Conservation (phyloP, 2,113 vertebrate species). For the Marcusenius ussheri region DNA sequence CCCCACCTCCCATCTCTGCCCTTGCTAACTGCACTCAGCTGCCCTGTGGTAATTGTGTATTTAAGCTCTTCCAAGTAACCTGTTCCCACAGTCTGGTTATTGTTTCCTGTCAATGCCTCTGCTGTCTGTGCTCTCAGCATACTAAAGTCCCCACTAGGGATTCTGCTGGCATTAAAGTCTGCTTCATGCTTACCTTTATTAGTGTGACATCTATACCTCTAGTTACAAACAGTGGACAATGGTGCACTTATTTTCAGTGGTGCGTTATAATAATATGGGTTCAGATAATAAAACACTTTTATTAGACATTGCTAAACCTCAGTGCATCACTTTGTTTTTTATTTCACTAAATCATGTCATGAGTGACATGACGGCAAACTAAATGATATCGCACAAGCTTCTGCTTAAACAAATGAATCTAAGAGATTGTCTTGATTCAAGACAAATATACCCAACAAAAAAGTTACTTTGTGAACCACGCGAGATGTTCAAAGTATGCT, state of each 20-base stretch:
- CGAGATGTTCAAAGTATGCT: not conserved
- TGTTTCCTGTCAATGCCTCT: no score
- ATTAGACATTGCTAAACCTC: not conserved
- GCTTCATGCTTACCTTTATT: no score
- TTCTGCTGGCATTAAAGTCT: no score
- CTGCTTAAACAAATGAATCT: not conserved
- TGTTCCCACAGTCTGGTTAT: no score
- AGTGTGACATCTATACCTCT: not conserved
- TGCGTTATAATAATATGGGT: not conserved
- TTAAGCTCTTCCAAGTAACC: no score
- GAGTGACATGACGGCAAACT: not conserved
- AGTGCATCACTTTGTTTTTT: not conserved
- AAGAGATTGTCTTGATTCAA: not conserved
- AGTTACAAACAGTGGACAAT: not conserved
- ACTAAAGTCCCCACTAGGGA: no score
- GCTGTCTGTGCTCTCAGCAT: no score
- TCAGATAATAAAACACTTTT: not conserved
- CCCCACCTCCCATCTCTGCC: no score
- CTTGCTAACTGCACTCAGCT: no score
- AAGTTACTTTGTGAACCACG: not conserved
- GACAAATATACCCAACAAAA: not conserved
- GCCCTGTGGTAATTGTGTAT: no score
- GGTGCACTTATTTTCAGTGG: not conserved
- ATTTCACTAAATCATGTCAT: not conserved
- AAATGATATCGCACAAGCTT: not conserved